These are phyloP conservation scores for Rhinopomastus cyanomelas DNA, from an alignment of 2,113 vertebrate genomes.

Conservation along the genomic window DNA sequence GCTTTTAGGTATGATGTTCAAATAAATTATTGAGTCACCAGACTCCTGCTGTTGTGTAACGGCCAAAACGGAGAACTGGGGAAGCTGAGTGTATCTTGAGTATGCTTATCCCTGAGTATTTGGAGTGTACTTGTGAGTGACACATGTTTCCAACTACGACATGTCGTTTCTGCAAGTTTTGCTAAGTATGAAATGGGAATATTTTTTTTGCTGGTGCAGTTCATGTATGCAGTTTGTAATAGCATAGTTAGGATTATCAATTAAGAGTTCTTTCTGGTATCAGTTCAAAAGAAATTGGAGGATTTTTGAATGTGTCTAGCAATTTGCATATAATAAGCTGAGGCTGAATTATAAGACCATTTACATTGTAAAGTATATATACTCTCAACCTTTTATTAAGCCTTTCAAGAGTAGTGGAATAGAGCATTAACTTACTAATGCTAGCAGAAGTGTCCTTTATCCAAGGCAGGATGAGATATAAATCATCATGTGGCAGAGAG, in stretches of 20 bases:
- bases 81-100: not conserved
- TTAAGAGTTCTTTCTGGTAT: not conserved
- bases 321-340: not conserved
- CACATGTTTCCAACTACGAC: not conserved
- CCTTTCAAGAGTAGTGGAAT: not conserved
- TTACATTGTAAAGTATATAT: not conserved
- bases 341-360: not conserved
- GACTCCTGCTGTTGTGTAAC: not conserved
- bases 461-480: not conserved
- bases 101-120: not conserved
- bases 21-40: not conserved
- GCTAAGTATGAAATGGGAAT: not conserved
- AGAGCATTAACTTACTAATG: not conserved
- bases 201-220: not conserved
- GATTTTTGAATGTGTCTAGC: not conserved
- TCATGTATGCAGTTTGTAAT: not conserved
- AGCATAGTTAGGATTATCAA: not conserved
- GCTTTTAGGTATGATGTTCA: conserved; percentile 86
- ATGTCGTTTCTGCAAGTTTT: not conserved
- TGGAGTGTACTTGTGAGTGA: not conserved
- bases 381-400: not conserved
- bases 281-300: not conserved
- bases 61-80: not conserved
- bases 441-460: not conserved
- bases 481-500: not conserved